Evolutionary conservation across 2,888 invertebrate genomes (phyloP), one percentile per base, ranked within the genome.

Genomic region (Trachelus troglodyta): DNA sequence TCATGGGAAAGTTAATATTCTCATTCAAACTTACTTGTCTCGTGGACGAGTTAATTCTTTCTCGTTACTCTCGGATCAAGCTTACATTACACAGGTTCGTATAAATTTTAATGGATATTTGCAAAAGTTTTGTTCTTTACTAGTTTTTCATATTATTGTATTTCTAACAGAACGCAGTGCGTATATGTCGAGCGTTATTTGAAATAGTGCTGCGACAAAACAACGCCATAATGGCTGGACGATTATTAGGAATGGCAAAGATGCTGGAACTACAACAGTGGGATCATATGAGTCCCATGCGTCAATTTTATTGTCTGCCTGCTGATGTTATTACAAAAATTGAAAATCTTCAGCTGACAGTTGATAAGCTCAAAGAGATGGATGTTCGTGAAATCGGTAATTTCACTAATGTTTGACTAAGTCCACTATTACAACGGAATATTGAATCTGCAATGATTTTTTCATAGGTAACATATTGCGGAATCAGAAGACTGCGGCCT

Each of bases 211-310:
- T 99, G 11, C 94, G 97, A 37, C 96, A 96, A 87, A 98, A 97
- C 89, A 98, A 97, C 93, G 96, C 99, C 0, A 93, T 97, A 82
- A 94, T 99, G 93, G 95, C 99, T 0, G 96, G 95, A 0, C 93
- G 97, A 11, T 95, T 99, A 83, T 93, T 99, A 1, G 94, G 94
- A 84, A 94, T 99, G 89, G 96, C 98, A 56, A 98, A 98, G 92
- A 98, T 98, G 96, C 93, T 99, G 82, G 99, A 99, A 89, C 94
- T 96, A 4, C 96, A 97, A 87, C 94, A 96, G 84, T 99, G 99
- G 99, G 95, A 95, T 83, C 95, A 95, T 88, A 95, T 96, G 90
- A 96, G 96, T 80, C 97, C 98, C 1, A 93, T 99, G 90, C 92
- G 97, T 15, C 99, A 99, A 92, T 98, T 97, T 91, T 94, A 94